phyloP scores from a whole-genome alignment of 2,888 invertebrate species.

The Melanophora roralis region DNA sequence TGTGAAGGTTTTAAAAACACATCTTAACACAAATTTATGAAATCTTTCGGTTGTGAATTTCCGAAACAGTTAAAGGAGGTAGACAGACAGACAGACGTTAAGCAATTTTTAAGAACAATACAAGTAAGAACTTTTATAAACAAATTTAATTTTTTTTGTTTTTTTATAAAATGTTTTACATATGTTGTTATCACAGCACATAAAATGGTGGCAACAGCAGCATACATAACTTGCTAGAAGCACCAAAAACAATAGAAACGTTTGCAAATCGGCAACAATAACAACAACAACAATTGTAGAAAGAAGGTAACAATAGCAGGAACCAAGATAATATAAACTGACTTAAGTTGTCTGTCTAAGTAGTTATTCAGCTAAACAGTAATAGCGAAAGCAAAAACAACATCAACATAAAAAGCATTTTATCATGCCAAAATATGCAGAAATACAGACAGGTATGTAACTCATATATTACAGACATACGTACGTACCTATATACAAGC shows the following conservation, averaged over 20 bases:
- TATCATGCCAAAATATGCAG: constrained; percentile 35
- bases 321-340: constrained; percentile 15
- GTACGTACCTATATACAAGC: neutral
- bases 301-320: neutral
- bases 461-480: neutral
- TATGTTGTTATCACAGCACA: constrained; percentile 35
- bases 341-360: constrained; percentile 58
- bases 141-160: constrained; percentile 1
- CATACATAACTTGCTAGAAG: neutral
- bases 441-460: constrained; percentile 38
- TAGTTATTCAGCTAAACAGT: constrained; percentile 32
- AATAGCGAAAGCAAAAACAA: constrained; percentile 2
- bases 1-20: too few relatives aligned
- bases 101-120: constrained; percentile 1
- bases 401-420: neutral
- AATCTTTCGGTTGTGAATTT: too few relatives aligned
- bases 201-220: neutral
- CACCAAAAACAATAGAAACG: neutral
- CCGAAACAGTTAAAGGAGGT: too few relatives aligned
- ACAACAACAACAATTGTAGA: neutral
- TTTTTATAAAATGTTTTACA: constrained; percentile 41
- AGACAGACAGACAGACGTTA: neutral
- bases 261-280: neutral
- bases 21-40: too few relatives aligned
- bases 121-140: constrained; percentile 35